These are phyloP conservation scores for Neodiprion lecontei DNA, from an alignment of 1,140 invertebrate species.

Conservation along the genomic window DNA sequence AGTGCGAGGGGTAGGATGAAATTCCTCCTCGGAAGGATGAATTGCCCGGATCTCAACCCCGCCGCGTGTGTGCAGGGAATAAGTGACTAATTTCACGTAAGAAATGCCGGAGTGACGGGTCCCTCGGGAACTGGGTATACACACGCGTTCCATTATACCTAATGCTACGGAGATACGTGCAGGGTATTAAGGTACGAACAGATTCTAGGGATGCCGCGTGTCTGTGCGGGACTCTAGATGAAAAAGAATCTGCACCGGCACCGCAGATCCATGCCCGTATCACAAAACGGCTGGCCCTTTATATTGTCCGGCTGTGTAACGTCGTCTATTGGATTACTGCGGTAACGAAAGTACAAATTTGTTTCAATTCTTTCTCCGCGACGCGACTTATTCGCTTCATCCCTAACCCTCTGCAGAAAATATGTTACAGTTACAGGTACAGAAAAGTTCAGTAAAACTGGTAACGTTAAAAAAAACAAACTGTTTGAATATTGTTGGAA, in stretches of 20 bases:
- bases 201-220: no score
- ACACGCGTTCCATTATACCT: no score
- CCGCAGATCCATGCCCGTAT: not conserved
- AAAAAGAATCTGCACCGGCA: not conserved
- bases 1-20: not conserved
- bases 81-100: not conserved
- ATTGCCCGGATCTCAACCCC: not conserved
- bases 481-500: no score
- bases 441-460: no score
- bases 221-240: not conserved
- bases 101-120: not conserved
- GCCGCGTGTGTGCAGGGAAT: not conserved
- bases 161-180: no score
- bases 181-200: no score
- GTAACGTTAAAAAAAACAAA: no score
- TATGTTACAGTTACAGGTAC: no score
- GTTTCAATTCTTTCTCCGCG: conserved; percentile 37
- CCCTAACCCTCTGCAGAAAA: no score
- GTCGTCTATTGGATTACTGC: conserved; percentile 29
- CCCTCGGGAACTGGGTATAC: no score
- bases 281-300: not conserved
- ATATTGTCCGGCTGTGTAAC: not conserved
- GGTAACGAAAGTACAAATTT: conserved; percentile 36
- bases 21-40: not conserved
- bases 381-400: no score